A percentile compares a stretch with the other conserved stretches of the same genome.
phyloP scores from a whole-genome alignment of 2,113 vertebrate species.

The Muntiacus reevesi region DNA sequence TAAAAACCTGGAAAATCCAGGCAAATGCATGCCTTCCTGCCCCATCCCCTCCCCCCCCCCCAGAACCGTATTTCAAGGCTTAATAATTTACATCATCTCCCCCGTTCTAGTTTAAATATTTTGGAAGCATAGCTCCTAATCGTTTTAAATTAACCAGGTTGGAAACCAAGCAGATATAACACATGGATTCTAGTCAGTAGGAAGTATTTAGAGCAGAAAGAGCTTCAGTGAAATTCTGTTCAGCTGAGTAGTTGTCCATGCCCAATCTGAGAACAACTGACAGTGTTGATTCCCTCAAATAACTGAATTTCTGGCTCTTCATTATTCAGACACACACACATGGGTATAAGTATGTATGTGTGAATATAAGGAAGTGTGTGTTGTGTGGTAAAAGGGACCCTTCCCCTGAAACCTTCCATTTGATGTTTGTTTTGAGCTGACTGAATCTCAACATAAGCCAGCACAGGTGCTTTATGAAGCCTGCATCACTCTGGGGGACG shows the following conservation, averaged over 20 bases:
- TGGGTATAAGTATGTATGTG: accelerated
- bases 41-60: too few relatives aligned
- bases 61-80: background rate
- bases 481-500: accelerated
- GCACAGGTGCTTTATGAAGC: background rate
- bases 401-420: background rate
- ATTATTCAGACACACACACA: accelerated
- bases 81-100: background rate
- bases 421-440: background rate
- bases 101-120: background rate
- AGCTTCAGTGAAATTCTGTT: background rate
- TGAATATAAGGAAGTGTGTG: background rate
- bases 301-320: background rate
- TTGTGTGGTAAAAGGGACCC: background rate
- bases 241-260: background rate
- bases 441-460: background rate
- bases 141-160: background rate
- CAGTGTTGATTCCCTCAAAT: background rate
- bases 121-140: background rate
- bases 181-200: background rate
- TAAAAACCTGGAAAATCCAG: background rate
- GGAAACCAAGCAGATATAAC: background rate
- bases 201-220: background rate
- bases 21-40: accelerated
- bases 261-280: background rate